Base-by-base conservation (phyloP, 2,113 vertebrate species). In the Silurus meridionalis region DNA sequence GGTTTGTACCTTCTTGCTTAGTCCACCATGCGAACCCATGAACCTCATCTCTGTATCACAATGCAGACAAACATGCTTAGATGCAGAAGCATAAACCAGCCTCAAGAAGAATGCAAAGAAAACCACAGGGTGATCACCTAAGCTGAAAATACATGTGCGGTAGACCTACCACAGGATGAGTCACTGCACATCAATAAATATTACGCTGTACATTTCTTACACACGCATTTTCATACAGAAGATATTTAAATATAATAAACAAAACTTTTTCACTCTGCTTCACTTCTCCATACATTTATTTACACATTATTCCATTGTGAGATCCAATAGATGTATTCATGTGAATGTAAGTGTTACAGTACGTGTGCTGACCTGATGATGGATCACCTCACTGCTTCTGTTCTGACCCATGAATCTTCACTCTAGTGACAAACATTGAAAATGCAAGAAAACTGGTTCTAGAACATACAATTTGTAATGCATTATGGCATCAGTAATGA, bases 151-250 rank as follows among this genome's bases (percentile, higher is more conserved):
- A 57, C 52, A 78, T 28, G n/a, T 15, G 52, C 5, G 52, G 23
- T 78, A 28, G 53, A 8, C 52, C 75, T 78, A 25, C 52, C 37
- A 55, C 13, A 52, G 23, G 7, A 78, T 77, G 74, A 55, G 23
- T 55, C 74, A 77, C 74, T 77, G n/a, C n/a, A 78, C 13, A 69
- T 28, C 15, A 72, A 72, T 21, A 48, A 72, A 72, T 48, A 71
- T 46, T 46, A 71, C 8, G 28, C 37, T 71, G 69, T 71, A 50
- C 7, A 74, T 23, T 10, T 74, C 48, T 77, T 77, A 55, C 48
- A 53, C 13, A 23, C 53, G 2, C n/a, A 75, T 75, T 77, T 53
- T 55, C 23, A 53, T 77, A 25, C 37, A 37, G 37, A 37, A 37
- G 37, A 37, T 37, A 37, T 37, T 37, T 37, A 37, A 37, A 37